Evolutionary conservation across 2,888 invertebrate species (phyloP).

Genomic region (Phortica okadai): DNA sequence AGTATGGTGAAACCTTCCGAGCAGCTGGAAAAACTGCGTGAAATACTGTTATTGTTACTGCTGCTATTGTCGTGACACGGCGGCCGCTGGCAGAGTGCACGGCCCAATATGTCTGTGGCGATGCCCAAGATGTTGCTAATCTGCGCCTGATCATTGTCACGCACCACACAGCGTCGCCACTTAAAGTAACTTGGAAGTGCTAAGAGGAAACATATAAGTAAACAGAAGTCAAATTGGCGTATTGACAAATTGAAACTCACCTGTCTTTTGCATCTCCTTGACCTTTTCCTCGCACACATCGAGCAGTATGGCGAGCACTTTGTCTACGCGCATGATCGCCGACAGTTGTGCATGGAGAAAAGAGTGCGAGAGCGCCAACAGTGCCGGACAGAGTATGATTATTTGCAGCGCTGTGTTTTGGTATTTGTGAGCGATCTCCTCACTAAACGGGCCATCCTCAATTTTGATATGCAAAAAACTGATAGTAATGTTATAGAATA

Average conservation of each 20-base stretch:
- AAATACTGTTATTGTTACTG: constrained; percentile 76
- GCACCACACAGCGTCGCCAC: constrained; percentile 88
- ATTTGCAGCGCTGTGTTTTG: constrained; percentile 85
- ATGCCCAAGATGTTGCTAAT: constrained; percentile 90
- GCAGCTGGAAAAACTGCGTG: constrained; percentile 72
- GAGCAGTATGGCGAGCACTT: constrained; percentile 87
- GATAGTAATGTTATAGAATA: constrained; percentile 36
- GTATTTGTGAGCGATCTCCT: constrained; percentile 77
- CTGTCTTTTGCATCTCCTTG: constrained; percentile 82
- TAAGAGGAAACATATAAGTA: constrained; percentile 27
- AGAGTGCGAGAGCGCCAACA: constrained; percentile 79
- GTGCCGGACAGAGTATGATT: constrained; percentile 86
- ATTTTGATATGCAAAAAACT: constrained; percentile 86
- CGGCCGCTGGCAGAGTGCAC: constrained; percentile 79
- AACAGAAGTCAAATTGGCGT: not conserved
- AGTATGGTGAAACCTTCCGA: constrained; percentile 76
- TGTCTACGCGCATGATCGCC: constrained; percentile 79
- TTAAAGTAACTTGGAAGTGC: constrained; percentile 85
- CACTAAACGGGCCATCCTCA: constrained; percentile 81
- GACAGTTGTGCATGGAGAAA: constrained; percentile 74
- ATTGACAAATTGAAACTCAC: constrained; percentile 73
- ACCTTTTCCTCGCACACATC: constrained; percentile 87
- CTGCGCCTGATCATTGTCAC: constrained; percentile 89
- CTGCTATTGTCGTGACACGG: constrained; percentile 80
- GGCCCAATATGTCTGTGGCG: constrained; percentile 86